Conservation (phyloP, 2,113 vertebrate species). For the Rostratula benghalensis region DNA sequence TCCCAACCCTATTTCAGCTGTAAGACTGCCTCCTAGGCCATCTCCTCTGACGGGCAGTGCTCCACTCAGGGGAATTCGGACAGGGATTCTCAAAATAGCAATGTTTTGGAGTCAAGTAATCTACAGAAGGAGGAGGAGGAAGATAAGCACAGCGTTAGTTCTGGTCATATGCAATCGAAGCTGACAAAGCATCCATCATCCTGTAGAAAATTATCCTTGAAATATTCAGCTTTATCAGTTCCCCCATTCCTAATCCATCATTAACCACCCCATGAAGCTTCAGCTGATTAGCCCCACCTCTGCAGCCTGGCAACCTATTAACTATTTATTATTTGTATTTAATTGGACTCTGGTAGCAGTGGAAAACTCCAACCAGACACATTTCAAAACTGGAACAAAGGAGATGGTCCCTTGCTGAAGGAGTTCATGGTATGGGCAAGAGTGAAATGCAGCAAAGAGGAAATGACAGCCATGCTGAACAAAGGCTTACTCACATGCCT, state of each 20-base stretch:
- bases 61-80: constrained; percentile 11
- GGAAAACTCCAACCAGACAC: constrained; percentile 20
- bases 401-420: not conserved
- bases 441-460: constrained; percentile 20
- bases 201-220: constrained; percentile 40
- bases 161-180: constrained; percentile 1
- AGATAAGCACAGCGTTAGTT: constrained; percentile 45
- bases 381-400: constrained; percentile 40
- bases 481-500: not conserved
- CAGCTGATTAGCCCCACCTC: constrained; percentile 52
- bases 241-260: constrained; percentile 52
- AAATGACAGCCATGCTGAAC: constrained; percentile 20
- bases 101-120: not conserved
- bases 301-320: constrained; percentile 42
- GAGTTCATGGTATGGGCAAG: constrained; percentile 3
- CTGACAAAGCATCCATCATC: constrained; percentile 59
- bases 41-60: not conserved
- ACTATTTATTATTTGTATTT: constrained; percentile 60
- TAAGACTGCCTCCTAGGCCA: not conserved
- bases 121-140: not conserved
- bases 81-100: not conserved
- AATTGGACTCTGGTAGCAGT: constrained; percentile 8
- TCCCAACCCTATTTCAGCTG: not conserved
- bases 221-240: constrained; percentile 61
- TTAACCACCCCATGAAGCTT: constrained; percentile 46